These are phyloP conservation scores for Nomada fabriciana DNA, from an alignment of 2,888 invertebrate genomes.

Conservation along the genomic window DNA sequence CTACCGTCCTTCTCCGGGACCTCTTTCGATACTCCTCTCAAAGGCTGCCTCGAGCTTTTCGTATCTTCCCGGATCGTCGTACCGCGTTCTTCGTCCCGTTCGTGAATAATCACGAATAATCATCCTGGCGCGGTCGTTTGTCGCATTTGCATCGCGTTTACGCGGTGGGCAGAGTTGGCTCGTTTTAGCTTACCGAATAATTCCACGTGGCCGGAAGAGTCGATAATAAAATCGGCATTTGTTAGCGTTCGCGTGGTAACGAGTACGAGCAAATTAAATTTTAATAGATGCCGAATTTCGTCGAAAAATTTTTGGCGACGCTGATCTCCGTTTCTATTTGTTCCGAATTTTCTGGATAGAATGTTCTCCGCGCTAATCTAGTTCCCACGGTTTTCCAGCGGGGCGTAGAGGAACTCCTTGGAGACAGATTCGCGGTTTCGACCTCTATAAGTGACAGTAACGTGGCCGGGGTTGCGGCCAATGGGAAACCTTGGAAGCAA, in stretches of 20 bases:
- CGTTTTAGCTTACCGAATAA: slow-evolving; percentile 13
- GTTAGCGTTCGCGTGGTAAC: background rate
- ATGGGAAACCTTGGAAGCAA: slow-evolving; percentile 70
- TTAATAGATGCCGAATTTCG: background rate
- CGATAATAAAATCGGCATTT: background rate
- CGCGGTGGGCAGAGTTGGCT: background rate
- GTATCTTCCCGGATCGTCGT: slow-evolving; percentile 3
- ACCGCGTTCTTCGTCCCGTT: slow-evolving; percentile 34
- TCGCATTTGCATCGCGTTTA: slow-evolving; percentile 26
- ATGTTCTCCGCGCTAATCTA: slow-evolving; percentile 13
- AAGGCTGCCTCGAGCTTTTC: slow-evolving; percentile 20
- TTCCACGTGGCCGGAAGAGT: background rate
- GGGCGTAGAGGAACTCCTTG: slow-evolving; percentile 37
- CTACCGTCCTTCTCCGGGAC: background rate
- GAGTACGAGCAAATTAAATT: background rate
- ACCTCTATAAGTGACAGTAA: slow-evolving; percentile 70
- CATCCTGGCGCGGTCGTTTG: slow-evolving; percentile 1
- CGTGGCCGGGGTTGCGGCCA: slow-evolving; percentile 68
- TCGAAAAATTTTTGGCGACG: background rate
- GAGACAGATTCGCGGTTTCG: slow-evolving; percentile 56
- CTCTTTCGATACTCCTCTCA: slow-evolving; percentile 36
- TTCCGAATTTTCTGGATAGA: too few species aligned
- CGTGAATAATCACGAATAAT: slow-evolving; percentile 45
- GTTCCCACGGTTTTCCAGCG: slow-evolving; percentile 33
- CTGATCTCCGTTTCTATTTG: background rate